Base-by-base conservation (phyloP, 2,888 invertebrate species). In the Acronicta aceris region DNA sequence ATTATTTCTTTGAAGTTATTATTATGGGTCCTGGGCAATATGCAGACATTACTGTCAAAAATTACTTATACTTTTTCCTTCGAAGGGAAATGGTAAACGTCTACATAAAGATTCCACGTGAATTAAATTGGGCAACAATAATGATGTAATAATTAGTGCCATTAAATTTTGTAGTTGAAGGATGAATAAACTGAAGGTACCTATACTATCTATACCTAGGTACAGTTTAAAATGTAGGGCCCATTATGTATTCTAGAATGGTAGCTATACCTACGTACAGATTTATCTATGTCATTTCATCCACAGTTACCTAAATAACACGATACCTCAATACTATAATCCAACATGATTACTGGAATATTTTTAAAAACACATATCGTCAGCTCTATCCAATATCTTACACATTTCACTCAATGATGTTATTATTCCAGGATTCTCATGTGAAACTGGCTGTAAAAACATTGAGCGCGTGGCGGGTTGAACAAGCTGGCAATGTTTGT, bases 391-490 rank as follows among this genome's bases (percentile, higher is more conserved):
- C 13, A 38, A 9, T n/a, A 0, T 16, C 40, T 5, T 5, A 21
- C 3, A 16, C n/a, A 30, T 10, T 36, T 40, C 5, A 27, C 9
- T 43, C 33, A 4, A 48, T 43, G n/a, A 52, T 8, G 16, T 41
- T 65, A 48, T 60, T 64, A 27, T 68, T 68, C 10, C 42, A 51
- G 21, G 40, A 52, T 71, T 77, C 78, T 68, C 75, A 65, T 62
- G 62, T 48, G 56, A 74, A 40, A 59, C 36, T 47, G 12, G 40
- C 36, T 71, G 48, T 54, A 56, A 64, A 67, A 74, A 74, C 69
- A 79, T 78, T 60, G 65, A 17, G 27, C 74, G 71, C 64, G 74
- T 77, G 75, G 56, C 45, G 46, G 51, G 57, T 54, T 67, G 15
- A 47, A 64, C 46, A 43, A 51, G 33, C 50, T 43, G 45, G 36